These are phyloP conservation scores for Hydrozoanthus gracilis DNA, from an alignment of 92 coral and sea anemone genomes.

Conservation along the genomic window DNA sequence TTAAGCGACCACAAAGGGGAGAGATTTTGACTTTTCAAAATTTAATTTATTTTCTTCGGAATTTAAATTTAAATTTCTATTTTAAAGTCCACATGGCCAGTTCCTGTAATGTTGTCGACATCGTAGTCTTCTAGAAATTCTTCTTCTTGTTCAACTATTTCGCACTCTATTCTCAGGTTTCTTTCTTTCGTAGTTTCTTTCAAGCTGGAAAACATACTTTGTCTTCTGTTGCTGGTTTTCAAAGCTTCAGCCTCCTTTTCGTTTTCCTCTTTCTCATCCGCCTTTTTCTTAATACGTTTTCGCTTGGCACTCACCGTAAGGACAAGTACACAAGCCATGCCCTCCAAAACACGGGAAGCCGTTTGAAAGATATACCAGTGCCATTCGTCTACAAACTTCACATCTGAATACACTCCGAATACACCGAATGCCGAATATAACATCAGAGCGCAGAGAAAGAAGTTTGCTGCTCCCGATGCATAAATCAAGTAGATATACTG, in stretches of 20 bases:
- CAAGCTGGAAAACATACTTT: conserved; percentile 70
- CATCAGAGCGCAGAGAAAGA: conserved; percentile 56
- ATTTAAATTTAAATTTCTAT: not conserved
- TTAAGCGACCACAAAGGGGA: too few species aligned
- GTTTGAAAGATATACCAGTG: conserved; percentile 79
- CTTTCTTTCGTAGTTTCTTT: conserved; percentile 28
- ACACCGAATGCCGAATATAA: conserved; percentile 80
- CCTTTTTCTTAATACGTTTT: conserved; percentile 50
- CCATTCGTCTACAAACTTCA: conserved; percentile 74
- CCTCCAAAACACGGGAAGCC: conserved; percentile 68
- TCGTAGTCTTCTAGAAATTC: not conserved
- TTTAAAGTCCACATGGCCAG: not conserved
- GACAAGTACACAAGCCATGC: conserved; percentile 66
- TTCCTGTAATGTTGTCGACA: not conserved
- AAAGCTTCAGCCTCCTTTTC: not conserved
- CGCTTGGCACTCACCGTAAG: conserved; percentile 86
- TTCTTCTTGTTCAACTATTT: not conserved
- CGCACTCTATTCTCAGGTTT: not conserved
- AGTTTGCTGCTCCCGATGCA: conserved; percentile 72
- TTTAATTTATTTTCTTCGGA: too few species aligned
- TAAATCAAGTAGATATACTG: conserved; percentile 68
- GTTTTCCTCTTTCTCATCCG: conserved; percentile 22
- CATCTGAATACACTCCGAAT: conserved; percentile 79
- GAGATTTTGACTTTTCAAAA: too few species aligned
- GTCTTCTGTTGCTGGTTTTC: conserved; percentile 31